phyloP scores from a whole-genome alignment of 2,113 vertebrate genomes.

The Corynorhinus townsendii region DNA sequence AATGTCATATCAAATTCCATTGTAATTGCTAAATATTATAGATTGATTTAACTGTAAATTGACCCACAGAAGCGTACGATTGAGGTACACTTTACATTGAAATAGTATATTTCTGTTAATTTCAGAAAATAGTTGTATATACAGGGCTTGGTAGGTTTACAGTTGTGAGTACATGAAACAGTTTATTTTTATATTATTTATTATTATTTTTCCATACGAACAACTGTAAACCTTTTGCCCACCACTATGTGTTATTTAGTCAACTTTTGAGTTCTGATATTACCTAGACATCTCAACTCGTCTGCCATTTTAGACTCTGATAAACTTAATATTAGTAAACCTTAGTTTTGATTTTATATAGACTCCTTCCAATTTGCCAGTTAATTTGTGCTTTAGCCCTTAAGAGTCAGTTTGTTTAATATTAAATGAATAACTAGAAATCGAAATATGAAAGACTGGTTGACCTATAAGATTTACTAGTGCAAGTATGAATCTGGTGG shows the following conservation, averaged over 20 bases:
- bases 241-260: background rate
- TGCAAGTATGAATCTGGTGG: constrained; percentile 22
- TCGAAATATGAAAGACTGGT: background rate
- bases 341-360: constrained; percentile 34
- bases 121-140: background rate
- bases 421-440: constrained; percentile 32
- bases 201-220: background rate
- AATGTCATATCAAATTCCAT: background rate
- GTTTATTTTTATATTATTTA: background rate
- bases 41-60: constrained; percentile 17
- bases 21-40: constrained; percentile 46
- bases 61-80: background rate
- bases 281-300: background rate
- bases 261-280: background rate
- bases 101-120: constrained; percentile 17
- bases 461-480: background rate
- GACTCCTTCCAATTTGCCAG: background rate
- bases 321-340: constrained; percentile 10
- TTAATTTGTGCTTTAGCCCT: constrained; percentile 34
- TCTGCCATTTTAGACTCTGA: constrained; percentile 38
- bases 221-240: background rate
- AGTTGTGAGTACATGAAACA: background rate
- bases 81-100: constrained; percentile 35
- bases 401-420: constrained; percentile 14
- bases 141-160: background rate